Base-by-base conservation (phyloP, 1,140 invertebrate genomes). In the Tribolium madens region DNA sequence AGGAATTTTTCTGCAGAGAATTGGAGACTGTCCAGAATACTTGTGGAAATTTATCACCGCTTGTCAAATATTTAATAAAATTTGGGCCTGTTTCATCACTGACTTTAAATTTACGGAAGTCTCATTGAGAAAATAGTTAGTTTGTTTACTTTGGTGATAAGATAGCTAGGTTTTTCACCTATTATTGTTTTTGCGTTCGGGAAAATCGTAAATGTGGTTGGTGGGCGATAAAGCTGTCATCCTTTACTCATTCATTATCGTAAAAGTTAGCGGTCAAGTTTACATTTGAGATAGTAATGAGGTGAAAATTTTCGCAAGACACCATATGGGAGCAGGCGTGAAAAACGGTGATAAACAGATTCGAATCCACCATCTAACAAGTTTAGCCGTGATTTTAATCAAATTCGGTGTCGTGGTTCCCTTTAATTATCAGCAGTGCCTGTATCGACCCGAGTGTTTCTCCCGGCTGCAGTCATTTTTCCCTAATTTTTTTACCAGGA, bases 321-420 rank as follows among this genome's bases (percentile, higher is more conserved):
- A n/a, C 50, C 50, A 13, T 52, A 52, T 52, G 50, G 21, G 21
- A 4, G 21, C 21, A 26, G 21, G 21, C 3, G 21, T 26, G 21
- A 26, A 26, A n/a, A 26, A 1, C 6, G 6, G 21, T 5, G 21
- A 26, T 64, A 64, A 64, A 64, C 57, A 64, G 57, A 18, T 64
- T 14, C n/a, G 26, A 64, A 57, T 17, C 52, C 52, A 10, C 52
- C 52, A 57, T 26, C 14, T 57, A 57, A 57, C 18, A 57, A 57
- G 52, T 57, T 57, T 57, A 21, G 52, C 9, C 52, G 52, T 57
- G 52, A 57, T 57, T 57, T 57, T 57, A 57, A 57, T 57, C 52
- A 21, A 57, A 57, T 57, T 57, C 17, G 52, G 52, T 17, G 52
- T 57, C 52, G 52, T 57, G 52, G 52, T 57, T 57, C 52, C 52